Conservation (phyloP, 2,113 vertebrate species). For the Phrynosoma blainvillii region DNA sequence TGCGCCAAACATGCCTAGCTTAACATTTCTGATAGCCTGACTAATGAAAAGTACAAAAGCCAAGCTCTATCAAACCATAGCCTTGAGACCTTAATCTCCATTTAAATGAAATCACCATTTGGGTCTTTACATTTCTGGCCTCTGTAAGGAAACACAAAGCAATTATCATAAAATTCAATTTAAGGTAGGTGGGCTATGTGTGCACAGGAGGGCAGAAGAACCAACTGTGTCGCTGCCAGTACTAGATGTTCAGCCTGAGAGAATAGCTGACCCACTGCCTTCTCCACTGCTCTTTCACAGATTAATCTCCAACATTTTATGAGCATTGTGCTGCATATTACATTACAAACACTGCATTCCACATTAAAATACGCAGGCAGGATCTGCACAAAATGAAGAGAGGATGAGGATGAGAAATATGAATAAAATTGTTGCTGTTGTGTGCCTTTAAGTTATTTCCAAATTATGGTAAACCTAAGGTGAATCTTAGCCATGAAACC, state of each 20-base stretch:
- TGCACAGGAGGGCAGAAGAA: neutral
- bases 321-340: conserved; percentile 1
- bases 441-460: too few species aligned
- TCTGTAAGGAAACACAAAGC: conserved; percentile 2
- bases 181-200: neutral
- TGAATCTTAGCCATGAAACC: too few species aligned
- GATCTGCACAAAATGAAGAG: neutral
- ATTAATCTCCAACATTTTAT: neutral
- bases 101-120: neutral
- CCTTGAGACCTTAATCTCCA: neutral
- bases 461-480: too few species aligned
- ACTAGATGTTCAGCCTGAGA: neutral
- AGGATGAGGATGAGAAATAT: neutral
- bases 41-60: conserved; percentile 22
- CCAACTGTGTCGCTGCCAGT: neutral
- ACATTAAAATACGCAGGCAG: conserved; percentile 28
- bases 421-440: neutral
- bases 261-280: neutral
- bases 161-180: conserved; percentile 29
- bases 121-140: conserved; percentile 17
- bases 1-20: neutral
- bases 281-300: neutral
- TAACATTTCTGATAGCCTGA: neutral
- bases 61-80: conserved; percentile 10
- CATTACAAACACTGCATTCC: conserved; percentile 29